Conservation (phyloP, 2,113 vertebrate genomes). For the Mormyrus lacerda region DNA sequence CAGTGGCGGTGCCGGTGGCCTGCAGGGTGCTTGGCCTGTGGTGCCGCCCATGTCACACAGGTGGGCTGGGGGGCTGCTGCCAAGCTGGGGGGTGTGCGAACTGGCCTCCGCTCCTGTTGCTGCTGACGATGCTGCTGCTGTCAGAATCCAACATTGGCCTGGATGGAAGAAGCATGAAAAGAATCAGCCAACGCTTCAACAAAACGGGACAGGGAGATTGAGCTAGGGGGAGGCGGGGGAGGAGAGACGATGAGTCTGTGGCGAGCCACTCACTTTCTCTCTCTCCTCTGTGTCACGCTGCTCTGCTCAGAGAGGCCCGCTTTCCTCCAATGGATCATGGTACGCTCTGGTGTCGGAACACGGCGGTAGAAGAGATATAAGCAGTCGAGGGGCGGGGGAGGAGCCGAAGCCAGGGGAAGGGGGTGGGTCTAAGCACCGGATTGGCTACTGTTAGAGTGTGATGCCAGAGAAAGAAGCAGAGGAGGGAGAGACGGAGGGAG, state of each 20-base stretch:
- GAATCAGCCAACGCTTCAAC: not conserved
- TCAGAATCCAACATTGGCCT: slow-evolving; percentile 39
- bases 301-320: slow-evolving; percentile 27
- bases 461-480: slow-evolving; percentile 27
- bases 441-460: slow-evolving; percentile 32
- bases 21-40: slow-evolving; percentile 49
- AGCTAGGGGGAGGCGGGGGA: not conserved
- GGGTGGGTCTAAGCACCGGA: slow-evolving; percentile 16
- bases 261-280: slow-evolving; percentile 34
- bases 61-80: slow-evolving; percentile 3
- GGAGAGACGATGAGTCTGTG: not conserved
- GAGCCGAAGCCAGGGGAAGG: slow-evolving; percentile 26
- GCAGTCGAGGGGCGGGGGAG: slow-evolving; percentile 27
- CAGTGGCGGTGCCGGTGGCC: slow-evolving; percentile 50
- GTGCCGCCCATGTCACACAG: slow-evolving; percentile 59
- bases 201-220: not conserved
- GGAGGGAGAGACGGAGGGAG: slow-evolving; percentile 11
- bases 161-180: not conserved
- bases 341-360: slow-evolving; percentile 32
- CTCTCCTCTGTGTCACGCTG: slow-evolving; percentile 14
- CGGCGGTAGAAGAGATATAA: slow-evolving; percentile 28
- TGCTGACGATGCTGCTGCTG: slow-evolving; percentile 27
- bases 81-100: not conserved
- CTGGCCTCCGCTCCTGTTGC: slow-evolving; percentile 24
- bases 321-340: slow-evolving; percentile 32